Conservation (phyloP, 2,888 invertebrate species). For the Blastobasis adustella region DNA sequence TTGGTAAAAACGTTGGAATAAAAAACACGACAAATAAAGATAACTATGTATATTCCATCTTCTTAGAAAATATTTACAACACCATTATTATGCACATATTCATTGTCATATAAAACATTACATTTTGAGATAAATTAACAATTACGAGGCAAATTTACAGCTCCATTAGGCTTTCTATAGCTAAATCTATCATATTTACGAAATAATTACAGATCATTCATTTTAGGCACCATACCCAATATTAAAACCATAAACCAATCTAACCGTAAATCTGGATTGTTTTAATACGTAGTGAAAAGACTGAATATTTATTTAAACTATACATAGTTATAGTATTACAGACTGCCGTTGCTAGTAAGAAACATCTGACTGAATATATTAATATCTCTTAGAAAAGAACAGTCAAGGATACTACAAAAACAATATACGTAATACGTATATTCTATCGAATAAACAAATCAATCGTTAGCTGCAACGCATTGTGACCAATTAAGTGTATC, state of each 20-base stretch:
- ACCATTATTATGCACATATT: conserved; percentile 67
- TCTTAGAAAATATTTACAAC: conserved; percentile 71
- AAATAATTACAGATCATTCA: conserved; percentile 45
- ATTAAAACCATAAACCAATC: conserved; percentile 20
- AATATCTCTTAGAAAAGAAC: too few relatives aligned
- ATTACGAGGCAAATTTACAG: conserved; percentile 61
- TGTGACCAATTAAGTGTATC: too few relatives aligned
- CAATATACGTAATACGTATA: too few relatives aligned
- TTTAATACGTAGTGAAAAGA: too few relatives aligned
- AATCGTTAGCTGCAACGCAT: too few relatives aligned
- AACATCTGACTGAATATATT: too few relatives aligned
- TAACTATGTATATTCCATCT: conserved; percentile 65
- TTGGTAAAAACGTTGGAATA: conserved; percentile 9
- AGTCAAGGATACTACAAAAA: too few relatives aligned
- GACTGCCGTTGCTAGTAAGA: too few relatives aligned
- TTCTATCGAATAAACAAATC: too few relatives aligned
- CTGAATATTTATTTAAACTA: too few relatives aligned
- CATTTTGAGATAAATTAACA: conserved; percentile 61
- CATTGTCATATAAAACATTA: conserved; percentile 68
- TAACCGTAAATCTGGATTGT: too few relatives aligned
- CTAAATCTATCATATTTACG: conserved; percentile 28
- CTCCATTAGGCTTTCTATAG: conserved; percentile 26
- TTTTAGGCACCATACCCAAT: conserved; percentile 51
- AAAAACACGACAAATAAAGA: conserved; percentile 55
- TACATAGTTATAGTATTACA: too few relatives aligned